Evolutionary conservation across 2,888 invertebrate species (phyloP).

Genomic region (Asteroscopus sphinx): DNA sequence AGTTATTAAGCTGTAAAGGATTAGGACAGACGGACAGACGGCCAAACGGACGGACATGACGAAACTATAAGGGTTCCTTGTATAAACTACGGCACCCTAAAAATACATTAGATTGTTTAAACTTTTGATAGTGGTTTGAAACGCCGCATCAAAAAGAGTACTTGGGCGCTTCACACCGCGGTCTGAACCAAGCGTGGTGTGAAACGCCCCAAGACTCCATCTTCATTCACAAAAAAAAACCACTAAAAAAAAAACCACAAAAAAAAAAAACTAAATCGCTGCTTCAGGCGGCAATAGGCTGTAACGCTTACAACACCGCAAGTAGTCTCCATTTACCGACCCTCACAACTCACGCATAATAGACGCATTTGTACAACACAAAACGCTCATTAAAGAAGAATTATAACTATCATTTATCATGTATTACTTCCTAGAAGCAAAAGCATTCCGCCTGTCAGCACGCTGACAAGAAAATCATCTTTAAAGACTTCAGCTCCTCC

Average conservation of each 20-base stretch:
- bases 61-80: too few relatives aligned
- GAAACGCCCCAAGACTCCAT: too few relatives aligned
- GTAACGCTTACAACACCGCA: slow-evolving; percentile 17
- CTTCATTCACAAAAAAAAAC: slow-evolving; percentile 8
- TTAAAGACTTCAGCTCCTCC: slow-evolving; percentile 71
- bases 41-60: too few relatives aligned
- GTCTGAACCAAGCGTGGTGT: too few relatives aligned
- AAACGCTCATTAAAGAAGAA: slow-evolving; percentile 76
- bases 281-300: slow-evolving; percentile 14
- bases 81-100: too few relatives aligned
- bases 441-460: slow-evolving; percentile 77
- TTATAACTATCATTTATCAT: slow-evolving; percentile 78
- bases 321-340: slow-evolving; percentile 26
- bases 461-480: slow-evolving; percentile 80
- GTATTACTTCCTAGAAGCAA: slow-evolving; percentile 71
- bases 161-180: too few relatives aligned
- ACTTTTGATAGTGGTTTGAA: too few relatives aligned
- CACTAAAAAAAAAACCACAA: slow-evolving; percentile 14
- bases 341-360: slow-evolving; percentile 50
- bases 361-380: slow-evolving; percentile 67
- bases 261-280: slow-evolving; percentile 6
- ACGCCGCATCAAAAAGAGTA: too few relatives aligned
- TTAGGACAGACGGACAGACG: too few relatives aligned
- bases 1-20: too few relatives aligned
- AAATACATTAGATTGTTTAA: too few relatives aligned